phyloP scores from a whole-genome alignment of 1,140 invertebrate genomes.

The Andrena cerasifolii region DNA sequence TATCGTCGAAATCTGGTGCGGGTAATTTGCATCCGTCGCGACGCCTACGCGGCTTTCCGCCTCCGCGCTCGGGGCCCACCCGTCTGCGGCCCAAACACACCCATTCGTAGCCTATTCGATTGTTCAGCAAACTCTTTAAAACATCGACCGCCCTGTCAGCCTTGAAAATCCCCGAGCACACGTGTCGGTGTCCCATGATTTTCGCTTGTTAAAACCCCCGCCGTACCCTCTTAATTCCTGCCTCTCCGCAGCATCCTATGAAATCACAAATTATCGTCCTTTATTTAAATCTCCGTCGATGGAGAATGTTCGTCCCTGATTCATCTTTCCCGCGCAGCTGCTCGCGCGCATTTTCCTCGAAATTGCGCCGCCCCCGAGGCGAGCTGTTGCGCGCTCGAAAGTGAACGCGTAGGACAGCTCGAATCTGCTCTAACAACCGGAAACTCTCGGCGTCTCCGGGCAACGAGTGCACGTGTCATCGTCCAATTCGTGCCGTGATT shows the following conservation, averaged over 20 bases:
- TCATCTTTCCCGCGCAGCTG: background rate
- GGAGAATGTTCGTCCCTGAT: background rate
- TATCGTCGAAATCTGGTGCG: conserved; percentile 80
- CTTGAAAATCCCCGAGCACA: background rate
- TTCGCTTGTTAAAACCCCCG: conserved; percentile 20
- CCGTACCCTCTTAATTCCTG: background rate
- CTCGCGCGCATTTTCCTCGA: background rate
- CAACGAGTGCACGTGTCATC: conserved; percentile 19
- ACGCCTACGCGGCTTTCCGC: conserved; percentile 78
- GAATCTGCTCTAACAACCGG: conserved; percentile 10
- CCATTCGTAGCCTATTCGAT: conserved; percentile 61
- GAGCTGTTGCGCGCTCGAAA: background rate
- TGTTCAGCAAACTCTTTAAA: conserved; percentile 60
- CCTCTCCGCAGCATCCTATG: background rate
- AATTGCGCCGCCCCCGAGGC: conserved; percentile 1
- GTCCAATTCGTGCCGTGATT: conserved; percentile 41
- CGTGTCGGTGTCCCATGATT: conserved; percentile 3
- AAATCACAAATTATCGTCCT: background rate
- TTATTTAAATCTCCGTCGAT: background rate
- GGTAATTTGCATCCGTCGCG: conserved; percentile 80
- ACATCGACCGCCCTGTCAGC: conserved; percentile 35
- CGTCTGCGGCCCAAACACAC: conserved; percentile 64
- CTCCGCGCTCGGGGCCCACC: conserved; percentile 73
- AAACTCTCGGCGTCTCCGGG: conserved; percentile 16
- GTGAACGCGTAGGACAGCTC: background rate